Evolutionary conservation across 2,113 vertebrate species (phyloP).

Genomic region (Pholis gunnellus): DNA sequence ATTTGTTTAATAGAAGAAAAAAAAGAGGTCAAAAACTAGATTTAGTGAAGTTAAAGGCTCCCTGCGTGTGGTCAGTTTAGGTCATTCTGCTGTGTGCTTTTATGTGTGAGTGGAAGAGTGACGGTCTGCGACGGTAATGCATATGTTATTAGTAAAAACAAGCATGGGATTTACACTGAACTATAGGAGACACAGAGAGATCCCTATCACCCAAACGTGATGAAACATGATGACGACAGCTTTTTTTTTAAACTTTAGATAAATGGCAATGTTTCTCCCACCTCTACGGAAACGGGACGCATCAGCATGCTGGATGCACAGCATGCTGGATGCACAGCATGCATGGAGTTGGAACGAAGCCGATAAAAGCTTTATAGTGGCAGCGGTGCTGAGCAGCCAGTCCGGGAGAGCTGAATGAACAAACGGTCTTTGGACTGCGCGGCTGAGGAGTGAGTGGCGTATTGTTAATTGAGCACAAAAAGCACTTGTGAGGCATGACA

Average conservation of each 20-base stretch:
- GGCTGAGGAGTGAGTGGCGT: not conserved
- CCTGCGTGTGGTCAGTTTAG: too few species aligned
- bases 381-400: not conserved
- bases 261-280: not conserved
- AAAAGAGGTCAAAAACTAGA: not conserved
- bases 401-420: slow-evolving; percentile 11
- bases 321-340: not conserved
- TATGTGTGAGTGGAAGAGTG: not conserved
- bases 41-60: not conserved
- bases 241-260: not conserved
- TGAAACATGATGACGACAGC: not conserved
- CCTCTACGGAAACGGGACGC: not conserved
- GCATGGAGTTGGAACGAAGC: not conserved
- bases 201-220: not conserved
- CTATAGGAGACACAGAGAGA: not conserved
- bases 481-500: slow-evolving; percentile 33
- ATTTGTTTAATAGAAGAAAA: not conserved
- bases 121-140: not conserved
- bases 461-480: slow-evolving; percentile 55
- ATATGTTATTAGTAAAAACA: not conserved
- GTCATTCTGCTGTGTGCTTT: not conserved
- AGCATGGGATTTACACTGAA: not conserved
- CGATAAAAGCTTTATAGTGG: not conserved
- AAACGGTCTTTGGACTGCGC: not conserved
- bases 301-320: too few species aligned